Evolutionary conservation across 1,140 invertebrate genomes (phyloP), one percentile per base, ranked within the genome.

Genomic region (Drosophila funebris): DNA sequence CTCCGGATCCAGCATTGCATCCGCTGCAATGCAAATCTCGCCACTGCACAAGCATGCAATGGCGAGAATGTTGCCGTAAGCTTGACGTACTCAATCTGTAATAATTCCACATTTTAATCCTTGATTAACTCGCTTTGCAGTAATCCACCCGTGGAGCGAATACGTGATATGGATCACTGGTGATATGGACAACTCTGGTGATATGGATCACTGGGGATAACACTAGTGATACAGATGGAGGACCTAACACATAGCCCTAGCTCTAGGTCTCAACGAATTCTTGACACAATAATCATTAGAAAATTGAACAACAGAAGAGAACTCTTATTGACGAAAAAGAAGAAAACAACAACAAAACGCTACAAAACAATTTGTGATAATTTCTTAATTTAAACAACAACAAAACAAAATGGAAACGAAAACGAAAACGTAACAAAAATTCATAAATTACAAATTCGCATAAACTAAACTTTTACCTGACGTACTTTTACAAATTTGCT

Each of bases 1-100:
- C 41, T 92, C 92, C 1, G 78, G 90, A 4, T 92, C 91, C n/a
- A 92, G 91, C 22, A 91, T 92, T 16, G 81, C 78, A 13, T 92
- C 92, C n/a, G 90, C 91, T 4, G 79, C 90, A 4, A 75, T 90
- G 37, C 89, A 91, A 63, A 90, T 91, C 16, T 87, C 90, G 24
- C 88, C 91, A 18, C 64, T 92, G 67, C 91, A 92, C 43, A 89
- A 90, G 36, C 85, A 92, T 29, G 77, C 91, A 8, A 29, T 92
- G 58, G 78, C 91, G 33, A 68, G 91, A 73, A 92, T 92, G 90
- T 72, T 91, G 58, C 91, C 91, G 90, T 91, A 76, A 90, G 84
- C 4, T 16, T 52, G 8, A 31, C 6, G 7, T 11, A 58, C 16
- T 33, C 1, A 20, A 4, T 29, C 9, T 29, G 0, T 13, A 16